Percentiles rank a stretch among this genome's conserved stretches.
These are phyloP conservation scores for Psilopsiagon aymara DNA, from an alignment of 2,113 vertebrate genomes.

Conservation along the genomic window DNA sequence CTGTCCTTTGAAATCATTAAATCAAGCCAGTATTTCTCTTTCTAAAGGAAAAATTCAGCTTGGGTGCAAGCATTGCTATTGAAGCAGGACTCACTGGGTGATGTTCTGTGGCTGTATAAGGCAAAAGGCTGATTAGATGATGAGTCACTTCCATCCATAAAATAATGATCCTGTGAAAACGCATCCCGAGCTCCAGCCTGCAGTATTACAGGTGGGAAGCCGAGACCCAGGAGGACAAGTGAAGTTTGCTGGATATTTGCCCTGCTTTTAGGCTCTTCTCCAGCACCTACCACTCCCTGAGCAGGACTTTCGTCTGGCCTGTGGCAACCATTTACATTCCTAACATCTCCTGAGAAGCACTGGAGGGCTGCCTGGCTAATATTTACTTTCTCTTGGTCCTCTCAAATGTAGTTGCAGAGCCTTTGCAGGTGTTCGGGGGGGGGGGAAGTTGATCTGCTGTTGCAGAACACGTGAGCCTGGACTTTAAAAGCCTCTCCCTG, in stretches of 20 bases:
- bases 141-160: not conserved
- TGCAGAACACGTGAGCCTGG: not conserved
- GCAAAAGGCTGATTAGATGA: not conserved
- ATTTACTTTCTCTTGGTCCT: not conserved
- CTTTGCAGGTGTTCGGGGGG: not conserved
- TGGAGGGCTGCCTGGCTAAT: not conserved
- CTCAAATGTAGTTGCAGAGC: not conserved
- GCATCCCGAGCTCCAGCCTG: fast-evolving
- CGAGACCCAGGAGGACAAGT: not conserved
- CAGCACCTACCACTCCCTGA: not conserved
- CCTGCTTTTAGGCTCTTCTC: not conserved
- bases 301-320: not conserved
- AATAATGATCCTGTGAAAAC: not conserved
- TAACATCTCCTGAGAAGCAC: not conserved
- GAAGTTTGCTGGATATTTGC: not conserved
- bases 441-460: not conserved
- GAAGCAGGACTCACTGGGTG: not conserved
- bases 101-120: not conserved
- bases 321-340: not conserved
- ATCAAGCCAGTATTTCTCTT: not conserved
- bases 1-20: not conserved
- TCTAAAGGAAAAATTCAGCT: not conserved
- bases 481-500: not conserved
- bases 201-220: not conserved
- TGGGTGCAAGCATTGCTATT: not conserved